Percentiles rank a stretch among this genome's conserved stretches.
Conservation (phyloP, 2,888 invertebrate species). For the Erebia palarica region DNA sequence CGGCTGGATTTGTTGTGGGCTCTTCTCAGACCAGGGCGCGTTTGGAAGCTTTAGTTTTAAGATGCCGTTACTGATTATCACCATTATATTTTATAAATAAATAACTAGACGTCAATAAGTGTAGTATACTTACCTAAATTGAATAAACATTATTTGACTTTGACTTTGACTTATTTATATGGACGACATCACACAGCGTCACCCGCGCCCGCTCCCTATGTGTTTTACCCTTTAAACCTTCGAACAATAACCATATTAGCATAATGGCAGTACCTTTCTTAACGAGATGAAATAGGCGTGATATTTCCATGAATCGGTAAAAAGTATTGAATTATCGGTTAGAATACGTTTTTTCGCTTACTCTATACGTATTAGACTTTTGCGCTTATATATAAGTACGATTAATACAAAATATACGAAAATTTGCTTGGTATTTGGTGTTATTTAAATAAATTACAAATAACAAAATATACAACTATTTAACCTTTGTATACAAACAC, state of each 20-base stretch:
- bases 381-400: slow-evolving; percentile 4
- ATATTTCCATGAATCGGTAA: background rate
- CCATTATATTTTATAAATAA: too few species aligned
- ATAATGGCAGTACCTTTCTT: background rate
- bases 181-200: too few species aligned
- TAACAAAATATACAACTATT: slow-evolving; percentile 58
- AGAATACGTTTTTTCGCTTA: background rate
- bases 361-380: background rate
- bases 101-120: too few species aligned
- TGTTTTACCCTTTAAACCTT: too few species aligned
- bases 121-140: too few species aligned
- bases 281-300: background rate
- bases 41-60: too few species aligned
- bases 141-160: too few species aligned
- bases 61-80: too few species aligned
- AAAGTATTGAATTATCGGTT: background rate
- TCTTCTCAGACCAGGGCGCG: too few species aligned
- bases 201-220: too few species aligned
- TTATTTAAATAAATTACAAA: slow-evolving; percentile 63
- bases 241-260: background rate
- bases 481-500: slow-evolving; percentile 30
- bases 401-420: slow-evolving; percentile 56
- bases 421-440: slow-evolving; percentile 59
- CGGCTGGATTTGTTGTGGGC: too few species aligned
- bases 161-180: too few species aligned